Percentiles rank a stretch among this genome's conserved stretches.
These are phyloP conservation scores for Bubo blakistoni DNA, from an alignment of 2,113 vertebrate species.

Conservation along the genomic window DNA sequence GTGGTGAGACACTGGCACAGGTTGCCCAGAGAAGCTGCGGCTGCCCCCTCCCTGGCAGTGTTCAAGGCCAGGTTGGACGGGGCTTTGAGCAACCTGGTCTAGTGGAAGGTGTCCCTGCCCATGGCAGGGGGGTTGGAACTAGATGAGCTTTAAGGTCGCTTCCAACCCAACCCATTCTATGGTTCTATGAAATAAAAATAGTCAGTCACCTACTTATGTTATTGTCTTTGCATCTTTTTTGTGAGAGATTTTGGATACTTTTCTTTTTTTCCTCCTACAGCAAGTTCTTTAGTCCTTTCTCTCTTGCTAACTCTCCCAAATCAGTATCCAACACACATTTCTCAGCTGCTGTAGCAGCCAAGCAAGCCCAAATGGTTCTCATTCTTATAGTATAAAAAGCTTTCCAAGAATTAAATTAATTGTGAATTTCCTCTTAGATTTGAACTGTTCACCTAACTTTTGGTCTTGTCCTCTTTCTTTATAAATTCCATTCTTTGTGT, in stretches of 20 bases:
- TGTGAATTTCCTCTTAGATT: background rate
- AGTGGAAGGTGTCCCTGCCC: too few species aligned
- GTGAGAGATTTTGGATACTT: background rate
- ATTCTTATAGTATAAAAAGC: background rate
- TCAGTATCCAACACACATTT: background rate
- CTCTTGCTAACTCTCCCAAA: background rate
- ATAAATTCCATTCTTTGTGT: background rate
- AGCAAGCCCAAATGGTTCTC: background rate
- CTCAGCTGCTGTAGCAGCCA: background rate
- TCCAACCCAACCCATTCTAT: too few species aligned
- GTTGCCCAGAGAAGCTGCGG: too few species aligned
- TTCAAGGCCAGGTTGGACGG: too few species aligned
- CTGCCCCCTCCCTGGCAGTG: too few species aligned
- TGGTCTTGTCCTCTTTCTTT: background rate
- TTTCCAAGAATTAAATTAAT: background rate
- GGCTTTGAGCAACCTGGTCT: too few species aligned
- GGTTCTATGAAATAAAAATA: background rate
- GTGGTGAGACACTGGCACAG: too few species aligned
- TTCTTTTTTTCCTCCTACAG: background rate
- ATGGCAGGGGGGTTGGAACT: too few species aligned
- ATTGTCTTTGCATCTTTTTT: background rate
- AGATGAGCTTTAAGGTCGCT: too few species aligned
- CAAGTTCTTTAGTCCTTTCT: background rate
- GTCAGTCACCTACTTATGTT: background rate
- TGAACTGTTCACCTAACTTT: background rate